phyloP scores from a whole-genome alignment of 2,888 invertebrate genomes.

The Drosophila greeni region DNA sequence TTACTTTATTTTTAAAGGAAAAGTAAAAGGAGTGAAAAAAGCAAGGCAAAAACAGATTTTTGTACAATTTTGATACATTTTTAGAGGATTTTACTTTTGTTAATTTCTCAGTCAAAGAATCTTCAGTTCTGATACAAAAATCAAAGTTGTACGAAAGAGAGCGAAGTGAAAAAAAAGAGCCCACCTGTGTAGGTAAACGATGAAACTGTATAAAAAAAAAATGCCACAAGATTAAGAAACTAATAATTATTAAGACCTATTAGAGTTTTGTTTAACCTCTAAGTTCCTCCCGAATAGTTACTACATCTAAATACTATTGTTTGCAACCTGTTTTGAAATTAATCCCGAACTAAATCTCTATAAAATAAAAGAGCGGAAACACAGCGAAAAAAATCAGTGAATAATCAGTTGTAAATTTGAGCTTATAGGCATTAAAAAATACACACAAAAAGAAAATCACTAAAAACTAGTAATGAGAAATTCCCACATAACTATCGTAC shows the following conservation, averaged over 20 bases:
- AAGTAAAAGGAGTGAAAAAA: slow-evolving; percentile 19
- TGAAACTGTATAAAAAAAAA: slow-evolving; percentile 42
- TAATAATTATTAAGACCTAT: slow-evolving; percentile 18
- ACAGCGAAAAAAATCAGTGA: slow-evolving; percentile 40
- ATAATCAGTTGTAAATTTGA: slow-evolving; percentile 74
- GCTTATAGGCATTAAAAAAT: slow-evolving; percentile 68
- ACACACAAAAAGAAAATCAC: no score
- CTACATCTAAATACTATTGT: slow-evolving; percentile 11
- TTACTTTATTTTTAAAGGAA: slow-evolving; percentile 68
- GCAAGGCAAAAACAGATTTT: slow-evolving; percentile 40
- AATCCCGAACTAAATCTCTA: slow-evolving; percentile 5
- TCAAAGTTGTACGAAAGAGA: slow-evolving; percentile 43
- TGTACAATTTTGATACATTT: slow-evolving; percentile 72
- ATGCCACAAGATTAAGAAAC: slow-evolving; percentile 17
- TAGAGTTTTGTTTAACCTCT: slow-evolving; percentile 16
- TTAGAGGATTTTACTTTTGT: slow-evolving; percentile 63
- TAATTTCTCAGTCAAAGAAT: slow-evolving; percentile 26
- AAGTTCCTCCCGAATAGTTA: slow-evolving; percentile 41
- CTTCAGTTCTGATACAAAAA: slow-evolving; percentile 19
- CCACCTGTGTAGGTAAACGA: slow-evolving; percentile 65
- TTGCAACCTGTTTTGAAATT: slow-evolving; percentile 15
- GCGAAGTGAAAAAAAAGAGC: slow-evolving; percentile 54
- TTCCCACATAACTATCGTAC: slow-evolving; percentile 44
- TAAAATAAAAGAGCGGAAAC: slow-evolving; percentile 1
- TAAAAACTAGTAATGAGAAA: slow-evolving; percentile 33